Evolutionary conservation across 1,140 invertebrate species (phyloP), one percentile per base, ranked within the genome.

Genomic region (Bombus superbus): DNA sequence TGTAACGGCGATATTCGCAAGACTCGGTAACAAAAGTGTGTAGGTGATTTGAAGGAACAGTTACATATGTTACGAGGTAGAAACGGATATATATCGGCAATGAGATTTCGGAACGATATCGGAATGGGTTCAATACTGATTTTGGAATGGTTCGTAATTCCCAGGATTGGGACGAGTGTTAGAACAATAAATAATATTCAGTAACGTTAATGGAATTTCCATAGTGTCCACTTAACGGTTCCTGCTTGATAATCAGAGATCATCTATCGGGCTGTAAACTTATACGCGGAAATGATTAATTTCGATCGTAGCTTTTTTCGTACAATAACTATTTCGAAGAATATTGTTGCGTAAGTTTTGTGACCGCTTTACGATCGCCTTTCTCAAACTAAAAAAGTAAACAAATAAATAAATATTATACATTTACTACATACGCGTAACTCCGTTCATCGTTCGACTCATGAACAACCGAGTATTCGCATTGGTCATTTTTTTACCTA

Each of bases 331-430:
- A 71, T 85, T 42, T 62, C 47, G 66, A 35, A 72, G 76, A 81
- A 81, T 35, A n/a, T 88, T 90, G 88, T 86, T 89, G 84, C 88
- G 92, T 89, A 91, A 90, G 90, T 89, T 90, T 82, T 91, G 89
- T 89, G 86, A 91, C 88, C 81, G 84, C 81, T 74, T 87, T 78
- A 89, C 86, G 90, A 90, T 93, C 89, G 84, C 69, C 57, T 80
- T 80, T 71, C 89, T 92, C 92, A 92, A 82, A 88, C 92, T 89
- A 92, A 92, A 89, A 89, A 93, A 88, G 91, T 93, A 91, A 94
- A 94, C 93, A 94, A 94, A 94, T 94, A 94, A 94, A 94, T 94
- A 94, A 94, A 94, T 94, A 94, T 92, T 94, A 94, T 91, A 90
- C 88, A 86, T 93, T 89, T 92, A 90, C 53, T 91, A 90, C 59